phyloP scores from a whole-genome alignment of 2,113 vertebrate species.

The Poeciliopsis occidentalis region DNA sequence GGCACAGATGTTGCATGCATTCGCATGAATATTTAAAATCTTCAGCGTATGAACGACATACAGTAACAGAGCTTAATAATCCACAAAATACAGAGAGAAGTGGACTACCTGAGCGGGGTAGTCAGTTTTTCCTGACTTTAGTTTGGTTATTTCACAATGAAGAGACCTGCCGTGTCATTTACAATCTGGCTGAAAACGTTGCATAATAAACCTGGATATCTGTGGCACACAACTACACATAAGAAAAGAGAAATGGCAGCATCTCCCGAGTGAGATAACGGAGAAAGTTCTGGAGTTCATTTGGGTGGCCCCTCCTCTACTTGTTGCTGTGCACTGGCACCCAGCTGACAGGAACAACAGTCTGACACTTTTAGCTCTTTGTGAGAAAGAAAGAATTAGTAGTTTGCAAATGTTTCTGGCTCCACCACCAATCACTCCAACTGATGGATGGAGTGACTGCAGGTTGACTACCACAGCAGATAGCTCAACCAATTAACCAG shows the following conservation, averaged over 20 bases:
- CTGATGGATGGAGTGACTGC: not conserved
- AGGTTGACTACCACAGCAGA: not conserved
- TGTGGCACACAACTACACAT: not conserved
- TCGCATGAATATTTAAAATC: conserved; percentile 12
- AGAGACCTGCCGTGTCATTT: not conserved
- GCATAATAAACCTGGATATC: not conserved
- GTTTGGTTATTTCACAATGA: not conserved
- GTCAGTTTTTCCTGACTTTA: not conserved
- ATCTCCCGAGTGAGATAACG: not conserved
- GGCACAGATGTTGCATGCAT: not conserved
- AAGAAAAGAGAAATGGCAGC: not conserved
- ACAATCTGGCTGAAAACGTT: too few species aligned
- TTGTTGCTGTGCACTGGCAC: not conserved
- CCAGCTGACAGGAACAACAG: too few species aligned
- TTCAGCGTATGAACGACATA: not conserved
- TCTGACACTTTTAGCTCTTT: too few species aligned
- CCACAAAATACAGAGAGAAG: not conserved
- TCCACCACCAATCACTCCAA: not conserved
- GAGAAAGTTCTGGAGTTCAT: not conserved
- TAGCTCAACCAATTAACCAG: not conserved
- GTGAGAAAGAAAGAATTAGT: not conserved
- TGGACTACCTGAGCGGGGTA: not conserved
- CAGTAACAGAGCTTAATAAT: not conserved
- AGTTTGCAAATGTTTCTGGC: not conserved
- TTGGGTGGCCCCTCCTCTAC: not conserved